These are phyloP conservation scores for Laterallus jamaicensis DNA, from an alignment of 2,113 vertebrate genomes.

Conservation along the genomic window DNA sequence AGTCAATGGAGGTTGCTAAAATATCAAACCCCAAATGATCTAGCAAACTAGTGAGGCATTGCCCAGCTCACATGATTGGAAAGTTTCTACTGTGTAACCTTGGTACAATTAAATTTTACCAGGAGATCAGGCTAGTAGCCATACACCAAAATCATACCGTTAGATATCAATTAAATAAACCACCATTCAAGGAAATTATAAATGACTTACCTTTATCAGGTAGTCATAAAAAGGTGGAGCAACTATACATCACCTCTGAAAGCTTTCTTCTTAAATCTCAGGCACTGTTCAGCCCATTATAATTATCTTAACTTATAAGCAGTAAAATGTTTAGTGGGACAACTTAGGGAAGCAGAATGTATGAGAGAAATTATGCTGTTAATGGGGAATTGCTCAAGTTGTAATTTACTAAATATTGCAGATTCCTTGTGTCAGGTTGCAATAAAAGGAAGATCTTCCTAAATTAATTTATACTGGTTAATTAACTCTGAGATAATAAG, in stretches of 20 bases:
- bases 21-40: not conserved
- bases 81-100: not conserved
- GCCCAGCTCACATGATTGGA: not conserved
- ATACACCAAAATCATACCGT: not conserved
- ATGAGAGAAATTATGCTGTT: constrained; percentile 16
- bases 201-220: not conserved
- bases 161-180: not conserved
- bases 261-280: not conserved
- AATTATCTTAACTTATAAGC: not conserved
- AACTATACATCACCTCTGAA: not conserved
- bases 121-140: not conserved
- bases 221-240: not conserved
- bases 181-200: not conserved
- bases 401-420: constrained; percentile 43
- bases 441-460: constrained; percentile 23
- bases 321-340: constrained; percentile 23
- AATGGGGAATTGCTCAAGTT: constrained; percentile 4
- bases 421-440: constrained; percentile 11
- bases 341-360: not conserved
- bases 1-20: not conserved
- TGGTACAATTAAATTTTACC: not conserved
- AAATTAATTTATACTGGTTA: constrained; percentile 33
- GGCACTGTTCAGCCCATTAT: not conserved
- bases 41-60: not conserved
- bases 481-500: constrained; percentile 23